phyloP scores from a whole-genome alignment of 2,888 invertebrate species.

The Chirona hameri region DNA sequence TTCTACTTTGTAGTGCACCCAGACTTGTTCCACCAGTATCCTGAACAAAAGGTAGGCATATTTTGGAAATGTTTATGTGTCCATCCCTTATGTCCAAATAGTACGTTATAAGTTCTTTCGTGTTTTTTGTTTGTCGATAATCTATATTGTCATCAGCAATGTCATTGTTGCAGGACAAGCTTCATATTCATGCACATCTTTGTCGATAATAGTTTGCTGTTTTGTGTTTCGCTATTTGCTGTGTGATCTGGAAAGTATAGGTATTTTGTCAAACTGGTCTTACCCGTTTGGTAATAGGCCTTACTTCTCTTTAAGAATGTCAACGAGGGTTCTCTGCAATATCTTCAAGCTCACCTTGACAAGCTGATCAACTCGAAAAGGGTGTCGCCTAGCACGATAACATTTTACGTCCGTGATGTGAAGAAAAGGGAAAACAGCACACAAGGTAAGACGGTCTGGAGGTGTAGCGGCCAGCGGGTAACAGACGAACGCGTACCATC shows the following conservation, averaged over 20 bases:
- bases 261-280: no score
- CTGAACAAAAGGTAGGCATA: slow-evolving; percentile 53
- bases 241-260: no score
- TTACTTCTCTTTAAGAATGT: slow-evolving; percentile 58
- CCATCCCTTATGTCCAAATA: no score
- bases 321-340: slow-evolving; percentile 86
- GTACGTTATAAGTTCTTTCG: no score
- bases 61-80: no score
- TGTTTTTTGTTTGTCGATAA: neutral
- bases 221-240: neutral
- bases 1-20: slow-evolving; percentile 96
- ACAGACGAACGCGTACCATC: no score
- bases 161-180: neutral
- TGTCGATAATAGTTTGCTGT: neutral
- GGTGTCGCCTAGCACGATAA: neutral
- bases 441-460: neutral
- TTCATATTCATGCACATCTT: neutral
- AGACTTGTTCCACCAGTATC: slow-evolving; percentile 88
- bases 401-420: neutral
- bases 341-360: slow-evolving; percentile 78
- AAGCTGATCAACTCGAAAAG: slow-evolving; percentile 56
- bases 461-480: no score
- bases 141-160: neutral
- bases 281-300: neutral
- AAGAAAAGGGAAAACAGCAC: neutral